Base-by-base conservation (phyloP, 2,888 invertebrate species). In the Incurvaria masculella region DNA sequence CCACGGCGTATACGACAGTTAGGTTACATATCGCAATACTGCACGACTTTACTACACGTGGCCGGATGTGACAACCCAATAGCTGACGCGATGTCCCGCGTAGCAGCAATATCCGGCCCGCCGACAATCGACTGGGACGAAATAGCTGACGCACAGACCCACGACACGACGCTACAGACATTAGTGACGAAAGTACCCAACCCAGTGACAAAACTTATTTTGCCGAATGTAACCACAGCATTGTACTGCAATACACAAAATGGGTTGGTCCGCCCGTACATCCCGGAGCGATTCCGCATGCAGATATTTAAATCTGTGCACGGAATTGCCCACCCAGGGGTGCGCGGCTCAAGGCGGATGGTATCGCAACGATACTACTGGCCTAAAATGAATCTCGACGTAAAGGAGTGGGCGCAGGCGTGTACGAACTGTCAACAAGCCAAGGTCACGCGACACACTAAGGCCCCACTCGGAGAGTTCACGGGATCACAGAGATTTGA, bases 401-500 rank as follows among this genome's bases (percentile, higher is more conserved):
- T 33, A 33, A n/a, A 3, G 6, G 14, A 4, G 14, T 33, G 33
- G 33, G 14, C 33, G 3, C 8, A 33, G 33, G 33, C 33, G 3
- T 33, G 33, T 33, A n/a, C 14, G 6, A 3, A n/a, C 3, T 33
- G 33, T n/a, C 33, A 33, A 11, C 8, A 33, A 11, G 8, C 33
- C 33, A 33, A 33, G 14, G 14, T 33, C 8, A 33, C 33, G 4
- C 8, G 33, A 3, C 33, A 33, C 14, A 33, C 33, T 14, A 23
- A n/a, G n/a, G n/a, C n/a, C n/a, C n/a, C n/a, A n/a, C n/a, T n/a
- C n/a, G n/a, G n/a, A n/a, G n/a, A n/a, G n/a, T n/a, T n/a, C n/a
- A n/a, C n/a, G n/a, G n/a, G n/a, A n/a, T n/a, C 43, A 23, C 45
- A 27, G 6, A 45, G 56, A 11, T 52, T 56, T 19, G 49, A 53